phyloP scores from a whole-genome alignment of 2,797 vertebrate species.

The Mormyrus hasselquistii region DNA sequence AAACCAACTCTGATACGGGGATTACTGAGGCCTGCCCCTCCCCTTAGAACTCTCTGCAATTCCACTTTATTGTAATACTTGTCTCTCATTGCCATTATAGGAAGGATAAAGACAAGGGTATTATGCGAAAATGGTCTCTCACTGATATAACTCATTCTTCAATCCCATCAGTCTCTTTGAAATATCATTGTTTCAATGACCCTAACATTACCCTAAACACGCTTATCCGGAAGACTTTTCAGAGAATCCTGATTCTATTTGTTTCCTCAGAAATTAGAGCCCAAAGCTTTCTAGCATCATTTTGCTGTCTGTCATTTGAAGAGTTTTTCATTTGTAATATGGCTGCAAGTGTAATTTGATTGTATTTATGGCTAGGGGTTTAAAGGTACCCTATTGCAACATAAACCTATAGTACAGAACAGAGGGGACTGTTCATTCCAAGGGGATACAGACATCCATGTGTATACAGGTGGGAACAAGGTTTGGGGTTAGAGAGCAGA shows the following conservation, averaged over 20 bases:
- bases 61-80: constrained; percentile 1
- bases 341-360: neutral
- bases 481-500: neutral
- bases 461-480: neutral
- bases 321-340: constrained; percentile 5
- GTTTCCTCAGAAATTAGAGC: neutral
- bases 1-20: neutral
- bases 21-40: neutral
- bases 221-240: neutral
- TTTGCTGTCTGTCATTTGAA: neutral
- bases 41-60: neutral
- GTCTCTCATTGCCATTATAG: neutral
- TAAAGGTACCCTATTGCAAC: neutral
- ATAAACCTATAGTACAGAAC: neutral
- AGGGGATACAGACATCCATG: neutral
- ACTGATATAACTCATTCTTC: neutral
- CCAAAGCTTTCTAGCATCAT: neutral
- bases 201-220: neutral
- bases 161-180: neutral
- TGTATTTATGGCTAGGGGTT: neutral
- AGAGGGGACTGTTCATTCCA: neutral
- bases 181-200: neutral
- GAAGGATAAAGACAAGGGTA: constrained; percentile 17
- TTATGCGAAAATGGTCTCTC: neutral
- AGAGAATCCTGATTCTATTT: neutral